These are phyloP conservation scores for Eciton burchellii DNA, from an alignment of 1,140 invertebrate genomes.

Conservation along the genomic window DNA sequence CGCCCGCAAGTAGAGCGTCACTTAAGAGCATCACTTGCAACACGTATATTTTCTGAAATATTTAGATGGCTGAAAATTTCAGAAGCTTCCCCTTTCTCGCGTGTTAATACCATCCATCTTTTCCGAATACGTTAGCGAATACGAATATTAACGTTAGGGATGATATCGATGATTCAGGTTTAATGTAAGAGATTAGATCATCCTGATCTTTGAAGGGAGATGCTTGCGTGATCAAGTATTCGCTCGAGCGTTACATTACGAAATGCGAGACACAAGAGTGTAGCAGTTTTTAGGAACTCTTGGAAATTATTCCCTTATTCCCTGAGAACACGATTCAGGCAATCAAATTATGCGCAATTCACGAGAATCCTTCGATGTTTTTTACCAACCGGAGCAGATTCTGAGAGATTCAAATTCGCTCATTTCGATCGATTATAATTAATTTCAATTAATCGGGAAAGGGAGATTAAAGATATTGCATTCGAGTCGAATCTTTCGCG, in stretches of 20 bases:
- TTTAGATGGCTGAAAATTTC: slow-evolving; percentile 28
- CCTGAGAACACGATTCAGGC: not conserved
- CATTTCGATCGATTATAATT: not conserved
- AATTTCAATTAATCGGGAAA: slow-evolving; percentile 11
- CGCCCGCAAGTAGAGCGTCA: slow-evolving; percentile 38
- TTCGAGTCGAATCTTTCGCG: not conserved
- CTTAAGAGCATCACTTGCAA: slow-evolving; percentile 26
- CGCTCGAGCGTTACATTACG: too few relatives aligned
- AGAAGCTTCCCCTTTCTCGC: not conserved
- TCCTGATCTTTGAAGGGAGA: not conserved
- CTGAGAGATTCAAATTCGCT: slow-evolving; percentile 24
- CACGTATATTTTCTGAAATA: slow-evolving; percentile 7
- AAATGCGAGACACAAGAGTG: too few relatives aligned
- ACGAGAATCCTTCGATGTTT: slow-evolving; percentile 20
- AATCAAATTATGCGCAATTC: not conserved
- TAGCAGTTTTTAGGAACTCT: not conserved
- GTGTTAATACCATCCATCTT: slow-evolving; percentile 39
- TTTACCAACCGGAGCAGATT: not conserved
- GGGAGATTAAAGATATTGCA: slow-evolving; percentile 1
- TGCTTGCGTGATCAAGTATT: too few relatives aligned
- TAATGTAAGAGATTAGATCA: slow-evolving; percentile 6
- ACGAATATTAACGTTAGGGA: too few relatives aligned
- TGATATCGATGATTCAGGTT: not conserved
- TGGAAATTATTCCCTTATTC: not conserved
- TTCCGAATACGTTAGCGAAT: slow-evolving; percentile 9